phyloP scores from a whole-genome alignment of 1,140 invertebrate species.

The Rhagoletis pomonella region DNA sequence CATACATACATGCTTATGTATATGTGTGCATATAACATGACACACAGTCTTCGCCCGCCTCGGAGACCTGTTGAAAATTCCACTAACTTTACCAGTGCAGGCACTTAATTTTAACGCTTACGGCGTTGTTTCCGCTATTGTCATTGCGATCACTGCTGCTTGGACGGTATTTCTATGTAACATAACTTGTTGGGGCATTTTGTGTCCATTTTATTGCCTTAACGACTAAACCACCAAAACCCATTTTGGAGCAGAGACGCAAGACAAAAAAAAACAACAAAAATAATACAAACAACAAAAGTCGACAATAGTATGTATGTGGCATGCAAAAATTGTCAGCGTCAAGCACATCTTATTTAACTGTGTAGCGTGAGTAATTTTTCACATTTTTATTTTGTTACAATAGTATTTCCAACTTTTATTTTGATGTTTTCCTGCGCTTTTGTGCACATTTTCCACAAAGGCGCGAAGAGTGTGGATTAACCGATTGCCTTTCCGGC shows the following conservation, averaged over 20 bases:
- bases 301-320: neutral
- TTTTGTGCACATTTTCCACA: conserved; percentile 10
- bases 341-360: neutral
- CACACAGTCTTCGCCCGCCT: neutral
- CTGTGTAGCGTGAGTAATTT: neutral
- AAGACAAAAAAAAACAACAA: neutral
- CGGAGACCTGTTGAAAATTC: neutral
- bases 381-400: neutral
- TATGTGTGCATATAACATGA: neutral
- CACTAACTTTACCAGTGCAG: neutral
- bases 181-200: neutral
- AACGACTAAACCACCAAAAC: neutral
- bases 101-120: neutral
- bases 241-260: neutral
- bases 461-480: neutral
- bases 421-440: neutral
- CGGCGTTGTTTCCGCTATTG: neutral
- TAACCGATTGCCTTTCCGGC: neutral
- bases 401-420: neutral
- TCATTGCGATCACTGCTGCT: neutral
- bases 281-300: neutral
- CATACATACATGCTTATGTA: neutral
- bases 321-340: neutral
- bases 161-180: neutral
- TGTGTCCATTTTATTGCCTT: neutral